These are phyloP conservation scores for Odiellus spinosus DNA, from an alignment of 2,888 invertebrate species.

Conservation along the genomic window DNA sequence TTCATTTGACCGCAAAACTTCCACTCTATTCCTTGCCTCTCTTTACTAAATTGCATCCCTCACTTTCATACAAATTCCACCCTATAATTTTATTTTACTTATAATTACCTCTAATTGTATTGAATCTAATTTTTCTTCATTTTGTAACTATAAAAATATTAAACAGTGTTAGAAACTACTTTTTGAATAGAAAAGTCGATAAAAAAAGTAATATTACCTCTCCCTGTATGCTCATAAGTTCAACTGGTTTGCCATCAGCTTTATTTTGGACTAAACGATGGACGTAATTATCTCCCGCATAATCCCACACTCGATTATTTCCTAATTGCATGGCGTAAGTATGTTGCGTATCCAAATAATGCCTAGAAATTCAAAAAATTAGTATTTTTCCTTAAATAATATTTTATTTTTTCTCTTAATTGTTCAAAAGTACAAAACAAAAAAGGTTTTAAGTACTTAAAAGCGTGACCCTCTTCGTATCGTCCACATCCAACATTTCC, in stretches of 20 bases:
- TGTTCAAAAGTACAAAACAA: not conserved
- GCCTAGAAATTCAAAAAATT: constrained; percentile 38
- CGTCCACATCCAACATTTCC: constrained; percentile 97
- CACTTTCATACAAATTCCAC: no score
- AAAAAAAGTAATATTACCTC: no score
- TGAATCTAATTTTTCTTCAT: constrained; percentile 73
- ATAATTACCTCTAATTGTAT: constrained; percentile 68
- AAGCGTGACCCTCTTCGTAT: constrained; percentile 78
- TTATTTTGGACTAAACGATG: constrained; percentile 92
- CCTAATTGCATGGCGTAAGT: constrained; percentile 94
- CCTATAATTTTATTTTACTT: no score
- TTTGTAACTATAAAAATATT: constrained; percentile 9
- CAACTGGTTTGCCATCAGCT: constrained; percentile 84
- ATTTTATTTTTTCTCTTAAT: constrained; percentile 1
- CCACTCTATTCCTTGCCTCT: no score
- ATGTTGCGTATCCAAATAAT: constrained; percentile 87
- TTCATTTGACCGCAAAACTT: no score
- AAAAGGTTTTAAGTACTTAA: constrained; percentile 34
- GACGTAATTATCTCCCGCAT: constrained; percentile 93
- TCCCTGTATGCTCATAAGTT: constrained; percentile 24
- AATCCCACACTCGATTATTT: constrained; percentile 97
- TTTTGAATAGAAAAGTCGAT: no score
- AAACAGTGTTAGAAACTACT: not conserved
- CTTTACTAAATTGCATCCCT: no score
- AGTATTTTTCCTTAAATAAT: not conserved